Evolutionary conservation across 2,888 invertebrate genomes (phyloP).

Genomic region (Sycophila texana): DNA sequence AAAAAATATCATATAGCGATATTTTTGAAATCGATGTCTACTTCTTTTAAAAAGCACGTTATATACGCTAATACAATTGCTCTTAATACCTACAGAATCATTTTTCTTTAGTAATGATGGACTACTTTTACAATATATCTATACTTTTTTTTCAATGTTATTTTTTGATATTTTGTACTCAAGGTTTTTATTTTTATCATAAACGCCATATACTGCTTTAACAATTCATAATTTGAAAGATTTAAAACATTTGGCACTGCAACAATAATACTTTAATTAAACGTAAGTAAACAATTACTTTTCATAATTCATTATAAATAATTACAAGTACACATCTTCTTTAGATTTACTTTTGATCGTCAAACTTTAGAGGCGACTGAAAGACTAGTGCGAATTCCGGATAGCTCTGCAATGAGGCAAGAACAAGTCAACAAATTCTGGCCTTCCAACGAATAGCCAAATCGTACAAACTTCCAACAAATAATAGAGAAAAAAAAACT

Average conservation of each 20-base stretch:
- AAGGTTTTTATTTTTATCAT: constrained; percentile 50
- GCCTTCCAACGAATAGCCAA: constrained; percentile 42
- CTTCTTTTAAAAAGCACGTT: constrained; percentile 53
- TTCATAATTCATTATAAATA: constrained; percentile 57
- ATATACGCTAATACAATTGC: constrained; percentile 49
- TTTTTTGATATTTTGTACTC: constrained; percentile 57
- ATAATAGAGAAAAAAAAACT: constrained; percentile 47
- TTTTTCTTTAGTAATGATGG: constrained; percentile 46
- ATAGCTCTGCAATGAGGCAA: constrained; percentile 64
- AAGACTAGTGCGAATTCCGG: constrained; percentile 62
- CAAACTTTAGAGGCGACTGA: constrained; percentile 37
- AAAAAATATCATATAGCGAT: constrained; percentile 53
- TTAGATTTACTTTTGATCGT: constrained; percentile 35
- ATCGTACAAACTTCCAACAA: constrained; percentile 51
- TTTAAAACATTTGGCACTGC: constrained; percentile 57
- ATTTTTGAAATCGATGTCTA: constrained; percentile 51
- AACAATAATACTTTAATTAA: constrained; percentile 57
- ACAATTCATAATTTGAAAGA: constrained; percentile 46
- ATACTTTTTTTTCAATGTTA: constrained; percentile 50
- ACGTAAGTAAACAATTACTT: constrained; percentile 55
- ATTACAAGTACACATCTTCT: constrained; percentile 45
- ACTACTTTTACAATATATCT: constrained; percentile 48
- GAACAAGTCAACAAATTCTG: constrained; percentile 62
- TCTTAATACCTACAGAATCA: constrained; percentile 54
- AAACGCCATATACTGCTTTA: constrained; percentile 39